phyloP scores from a whole-genome alignment of 2,888 invertebrate species.

The Lithophane semibrunnea region DNA sequence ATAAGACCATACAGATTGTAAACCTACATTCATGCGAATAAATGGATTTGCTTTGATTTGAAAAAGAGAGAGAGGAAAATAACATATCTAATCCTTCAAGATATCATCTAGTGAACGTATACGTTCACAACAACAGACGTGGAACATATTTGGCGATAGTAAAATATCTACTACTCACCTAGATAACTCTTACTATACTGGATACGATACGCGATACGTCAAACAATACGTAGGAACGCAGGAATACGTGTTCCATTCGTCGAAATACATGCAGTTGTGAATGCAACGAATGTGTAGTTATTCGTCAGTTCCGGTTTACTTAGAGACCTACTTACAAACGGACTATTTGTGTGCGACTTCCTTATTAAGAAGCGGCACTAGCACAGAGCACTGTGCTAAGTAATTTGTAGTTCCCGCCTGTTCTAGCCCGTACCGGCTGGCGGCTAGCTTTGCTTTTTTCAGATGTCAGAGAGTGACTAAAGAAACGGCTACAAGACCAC shows the following conservation, averaged over 20 bases:
- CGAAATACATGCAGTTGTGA: slow-evolving; percentile 27
- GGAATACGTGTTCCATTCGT: background rate
- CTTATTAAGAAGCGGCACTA: slow-evolving; percentile 41
- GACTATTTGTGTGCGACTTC: slow-evolving; percentile 39
- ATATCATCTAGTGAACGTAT: background rate
- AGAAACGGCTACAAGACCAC: background rate
- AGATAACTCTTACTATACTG: background rate
- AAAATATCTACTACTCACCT: background rate
- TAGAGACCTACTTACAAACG: slow-evolving; percentile 24
- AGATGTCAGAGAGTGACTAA: background rate
- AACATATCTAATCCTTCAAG: background rate
- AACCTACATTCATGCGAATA: no score
- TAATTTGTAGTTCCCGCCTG: slow-evolving; percentile 27
- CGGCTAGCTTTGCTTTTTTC: slow-evolving; percentile 3
- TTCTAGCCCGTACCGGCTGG: background rate
- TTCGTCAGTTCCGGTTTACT: slow-evolving; percentile 43
- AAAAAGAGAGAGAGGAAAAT: no score
- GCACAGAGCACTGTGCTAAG: background rate
- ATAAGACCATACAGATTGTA: no score
- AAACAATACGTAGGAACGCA: background rate
- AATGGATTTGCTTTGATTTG: no score
- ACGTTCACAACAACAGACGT: background rate
- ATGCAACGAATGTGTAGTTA: slow-evolving; percentile 23
- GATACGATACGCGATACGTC: slow-evolving; percentile 4
- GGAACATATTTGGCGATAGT: background rate